These are phyloP conservation scores for Wiebesia pumilae DNA, from an alignment of 1,140 invertebrate genomes.

Conservation along the genomic window DNA sequence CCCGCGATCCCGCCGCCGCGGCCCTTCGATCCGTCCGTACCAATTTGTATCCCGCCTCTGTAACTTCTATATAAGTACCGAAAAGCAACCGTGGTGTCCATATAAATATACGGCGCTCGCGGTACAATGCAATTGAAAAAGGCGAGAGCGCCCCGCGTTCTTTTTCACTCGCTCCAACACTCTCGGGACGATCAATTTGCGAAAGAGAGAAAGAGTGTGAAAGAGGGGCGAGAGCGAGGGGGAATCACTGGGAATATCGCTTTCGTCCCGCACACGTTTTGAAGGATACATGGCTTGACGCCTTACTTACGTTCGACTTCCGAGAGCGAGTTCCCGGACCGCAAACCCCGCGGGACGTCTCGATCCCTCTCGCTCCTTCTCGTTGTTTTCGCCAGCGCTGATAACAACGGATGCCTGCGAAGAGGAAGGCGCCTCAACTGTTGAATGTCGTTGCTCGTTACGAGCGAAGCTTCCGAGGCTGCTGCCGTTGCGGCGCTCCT, in stretches of 20 bases:
- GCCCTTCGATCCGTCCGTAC: neutral
- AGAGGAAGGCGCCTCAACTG: slow-evolving; percentile 6
- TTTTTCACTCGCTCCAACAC: neutral
- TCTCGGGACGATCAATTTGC: slow-evolving; percentile 27
- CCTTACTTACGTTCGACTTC: slow-evolving; percentile 37
- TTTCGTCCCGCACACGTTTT: slow-evolving; percentile 22
- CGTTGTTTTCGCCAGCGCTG: neutral
- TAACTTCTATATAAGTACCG: neutral
- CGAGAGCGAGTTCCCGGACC: slow-evolving; percentile 18
- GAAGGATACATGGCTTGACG: slow-evolving; percentile 42
- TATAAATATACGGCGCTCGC: neutral
- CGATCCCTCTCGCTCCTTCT: neutral
- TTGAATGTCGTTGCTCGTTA: slow-evolving; percentile 41
- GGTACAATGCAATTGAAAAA: slow-evolving; percentile 17
- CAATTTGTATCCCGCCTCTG: slow-evolving; percentile 2
- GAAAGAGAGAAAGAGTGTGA: neutral
- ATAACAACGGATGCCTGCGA: neutral
- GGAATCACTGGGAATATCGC: slow-evolving; percentile 2
- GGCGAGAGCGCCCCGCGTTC: neutral
- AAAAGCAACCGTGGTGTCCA: neutral
- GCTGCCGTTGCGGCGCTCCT: too few relatives aligned
- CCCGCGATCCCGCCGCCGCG: too few relatives aligned
- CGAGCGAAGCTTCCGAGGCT: too few relatives aligned
- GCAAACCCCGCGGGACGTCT: slow-evolving; percentile 48
- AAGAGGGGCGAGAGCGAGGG: neutral